Conservation (phyloP, 2,113 vertebrate genomes). For the Tetrax tetrax region DNA sequence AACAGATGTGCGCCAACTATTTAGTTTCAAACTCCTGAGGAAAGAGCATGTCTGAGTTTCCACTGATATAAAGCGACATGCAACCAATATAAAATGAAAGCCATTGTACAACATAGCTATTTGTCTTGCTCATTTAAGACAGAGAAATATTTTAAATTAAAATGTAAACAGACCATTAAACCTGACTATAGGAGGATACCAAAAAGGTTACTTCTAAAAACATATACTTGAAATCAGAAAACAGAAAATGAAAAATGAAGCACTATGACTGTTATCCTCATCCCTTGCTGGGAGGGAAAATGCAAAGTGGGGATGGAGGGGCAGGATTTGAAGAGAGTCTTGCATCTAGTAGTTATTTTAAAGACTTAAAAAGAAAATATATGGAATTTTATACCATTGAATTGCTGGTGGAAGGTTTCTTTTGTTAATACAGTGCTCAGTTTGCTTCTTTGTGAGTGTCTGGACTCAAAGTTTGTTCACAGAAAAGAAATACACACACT, state of each 20-base stretch:
- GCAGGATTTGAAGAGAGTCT: background rate
- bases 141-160: slow-evolving; percentile 2
- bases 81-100: background rate
- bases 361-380: background rate
- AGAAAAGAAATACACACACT: background rate
- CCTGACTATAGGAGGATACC: background rate
- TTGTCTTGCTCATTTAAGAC: background rate
- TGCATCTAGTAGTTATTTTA: background rate
- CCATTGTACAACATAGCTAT: background rate
- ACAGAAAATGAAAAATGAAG: background rate
- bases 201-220: slow-evolving; percentile 2
- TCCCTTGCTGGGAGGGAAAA: background rate
- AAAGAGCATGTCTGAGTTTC: background rate
- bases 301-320: background rate
- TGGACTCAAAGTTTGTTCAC: background rate
- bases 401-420: background rate
- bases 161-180: background rate
- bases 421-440: background rate
- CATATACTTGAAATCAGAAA: background rate
- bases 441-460: background rate
- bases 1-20: slow-evolving; percentile 37
- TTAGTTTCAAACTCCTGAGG: slow-evolving; percentile 32
- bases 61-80: background rate
- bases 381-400: background rate
- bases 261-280: background rate